A percentile compares a stretch with the other conserved stretches of the same genome.
These are phyloP conservation scores for Catostylus mosaicus DNA, from an alignment of 30 jellyfish, hydroid and myxozoan species.

Conservation along the genomic window DNA sequence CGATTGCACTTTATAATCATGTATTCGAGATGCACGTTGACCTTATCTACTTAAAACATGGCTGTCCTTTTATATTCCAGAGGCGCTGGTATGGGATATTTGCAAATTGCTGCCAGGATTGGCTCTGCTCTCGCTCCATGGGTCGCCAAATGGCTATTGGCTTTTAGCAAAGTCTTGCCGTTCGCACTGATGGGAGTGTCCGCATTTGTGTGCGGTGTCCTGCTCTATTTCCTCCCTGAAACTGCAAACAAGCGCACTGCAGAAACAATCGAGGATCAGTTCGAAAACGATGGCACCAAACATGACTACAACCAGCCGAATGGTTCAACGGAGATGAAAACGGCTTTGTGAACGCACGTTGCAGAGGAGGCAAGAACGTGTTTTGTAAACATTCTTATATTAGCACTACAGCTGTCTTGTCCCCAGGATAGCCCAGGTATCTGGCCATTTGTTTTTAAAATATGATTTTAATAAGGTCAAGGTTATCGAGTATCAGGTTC, in stretches of 20 bases:
- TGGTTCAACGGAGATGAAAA: background rate
- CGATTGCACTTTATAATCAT: too few relatives aligned
- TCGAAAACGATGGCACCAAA: background rate
- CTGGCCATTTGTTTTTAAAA: too few relatives aligned
- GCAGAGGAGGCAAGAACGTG: too few relatives aligned
- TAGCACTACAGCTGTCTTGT: too few relatives aligned
- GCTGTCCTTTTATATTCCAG: constrained; percentile 11
- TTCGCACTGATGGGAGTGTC: constrained; percentile 76
- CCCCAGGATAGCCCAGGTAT: too few relatives aligned
- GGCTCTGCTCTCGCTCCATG: constrained; percentile 92
- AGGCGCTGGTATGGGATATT: constrained; percentile 77
- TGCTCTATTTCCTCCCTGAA: constrained; percentile 61
- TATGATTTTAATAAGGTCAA: too few relatives aligned
- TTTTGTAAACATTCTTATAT: too few relatives aligned
- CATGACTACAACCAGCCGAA: background rate
- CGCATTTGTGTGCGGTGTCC: constrained; percentile 44
- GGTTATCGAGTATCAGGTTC: too few relatives aligned
- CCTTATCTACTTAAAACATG: too few relatives aligned
- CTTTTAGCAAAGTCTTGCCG: constrained; percentile 32
- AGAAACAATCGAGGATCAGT: constrained; percentile 73
- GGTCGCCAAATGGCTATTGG: constrained; percentile 69
- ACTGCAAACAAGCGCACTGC: constrained; percentile 54
- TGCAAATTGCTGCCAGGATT: constrained; percentile 76
- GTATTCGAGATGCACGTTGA: too few relatives aligned
- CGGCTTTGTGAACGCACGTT: too few relatives aligned